A percentile compares a stretch with the other conserved stretches of the same genome.
phyloP scores from a whole-genome alignment of 30 jellyfish, hydroid and myxozoan species.

The Chironex yamaguchii region DNA sequence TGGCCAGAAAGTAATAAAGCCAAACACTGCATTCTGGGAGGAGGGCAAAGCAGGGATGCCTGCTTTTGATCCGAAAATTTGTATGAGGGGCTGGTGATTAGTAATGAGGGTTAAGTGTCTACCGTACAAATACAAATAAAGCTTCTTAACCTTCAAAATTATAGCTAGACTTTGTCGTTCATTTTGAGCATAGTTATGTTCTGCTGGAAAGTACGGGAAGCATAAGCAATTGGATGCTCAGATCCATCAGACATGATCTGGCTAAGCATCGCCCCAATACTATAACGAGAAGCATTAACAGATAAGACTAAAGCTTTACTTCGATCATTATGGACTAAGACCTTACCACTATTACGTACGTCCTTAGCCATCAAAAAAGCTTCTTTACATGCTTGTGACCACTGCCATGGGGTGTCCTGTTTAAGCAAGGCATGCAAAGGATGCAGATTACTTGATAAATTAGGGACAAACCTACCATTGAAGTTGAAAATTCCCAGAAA shows the following conservation, averaged over 20 bases:
- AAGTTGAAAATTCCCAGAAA: conserved; percentile 61
- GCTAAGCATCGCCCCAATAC: conserved; percentile 83
- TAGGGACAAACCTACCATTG: conserved; percentile 43
- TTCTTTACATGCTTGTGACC: conserved; percentile 24
- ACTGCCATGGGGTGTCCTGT: conserved; percentile 20
- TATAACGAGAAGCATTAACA: conserved; percentile 79
- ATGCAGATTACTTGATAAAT: conserved; percentile 21
- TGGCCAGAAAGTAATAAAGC: conserved; percentile 36
- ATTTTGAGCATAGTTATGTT: conserved; percentile 61
- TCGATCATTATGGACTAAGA: conserved; percentile 80
- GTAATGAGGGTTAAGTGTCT: conserved; percentile 66
- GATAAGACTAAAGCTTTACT: conserved; percentile 21
- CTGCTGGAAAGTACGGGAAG: conserved; percentile 62
- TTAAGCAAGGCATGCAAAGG: conserved; percentile 46
- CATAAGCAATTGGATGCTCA: conserved; percentile 77
- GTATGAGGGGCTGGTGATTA: conserved; percentile 63
- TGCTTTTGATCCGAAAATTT: conserved; percentile 41
- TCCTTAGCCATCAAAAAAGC: conserved; percentile 35
- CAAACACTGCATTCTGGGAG: conserved; percentile 74
- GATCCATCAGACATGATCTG: conserved; percentile 62
- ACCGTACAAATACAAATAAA: conserved; percentile 78
- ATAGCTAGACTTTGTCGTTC: conserved; percentile 83
- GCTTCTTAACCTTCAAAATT: conserved; percentile 73
- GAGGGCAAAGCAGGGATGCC: conserved; percentile 77
- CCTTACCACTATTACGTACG: neutral